Conservation (phyloP, 2,113 vertebrate species). For the Bettongia penicillata region DNA sequence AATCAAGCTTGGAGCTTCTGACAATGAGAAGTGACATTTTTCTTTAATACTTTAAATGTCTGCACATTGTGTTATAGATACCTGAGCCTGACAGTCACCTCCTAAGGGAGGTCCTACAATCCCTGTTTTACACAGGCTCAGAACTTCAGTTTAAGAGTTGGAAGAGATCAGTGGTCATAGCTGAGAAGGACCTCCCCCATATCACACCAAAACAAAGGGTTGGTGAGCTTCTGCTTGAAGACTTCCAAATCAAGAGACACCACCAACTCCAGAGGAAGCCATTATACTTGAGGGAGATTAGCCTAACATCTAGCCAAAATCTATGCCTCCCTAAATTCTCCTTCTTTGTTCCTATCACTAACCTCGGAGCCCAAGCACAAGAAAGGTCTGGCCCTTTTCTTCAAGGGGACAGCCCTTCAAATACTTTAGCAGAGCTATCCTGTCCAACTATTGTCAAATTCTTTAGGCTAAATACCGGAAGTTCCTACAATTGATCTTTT, state of each 20-base stretch:
- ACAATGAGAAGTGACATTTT: neutral
- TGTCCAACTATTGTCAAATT: neutral
- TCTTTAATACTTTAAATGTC: neutral
- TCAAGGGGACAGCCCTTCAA: neutral
- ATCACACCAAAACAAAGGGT: neutral
- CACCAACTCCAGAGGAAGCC: neutral
- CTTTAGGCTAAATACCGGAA: neutral
- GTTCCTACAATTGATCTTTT: neutral
- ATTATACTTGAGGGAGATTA: neutral
- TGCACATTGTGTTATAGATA: neutral
- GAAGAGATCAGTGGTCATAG: neutral
- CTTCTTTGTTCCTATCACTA: neutral
- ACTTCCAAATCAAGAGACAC: neutral
- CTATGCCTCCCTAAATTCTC: neutral
- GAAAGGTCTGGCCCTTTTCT: neutral
- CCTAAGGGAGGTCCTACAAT: neutral
- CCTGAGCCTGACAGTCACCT: neutral
- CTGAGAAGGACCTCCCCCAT: neutral
- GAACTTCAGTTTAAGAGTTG: neutral
- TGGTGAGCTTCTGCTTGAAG: neutral
- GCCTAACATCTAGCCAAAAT: neutral
- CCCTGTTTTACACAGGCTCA: neutral
- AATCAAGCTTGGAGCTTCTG: neutral
- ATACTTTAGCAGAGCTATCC: neutral
- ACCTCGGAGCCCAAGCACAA: neutral